Evolutionary conservation across 1,140 invertebrate species (phyloP).

Genomic region (Drosophila neocordata): DNA sequence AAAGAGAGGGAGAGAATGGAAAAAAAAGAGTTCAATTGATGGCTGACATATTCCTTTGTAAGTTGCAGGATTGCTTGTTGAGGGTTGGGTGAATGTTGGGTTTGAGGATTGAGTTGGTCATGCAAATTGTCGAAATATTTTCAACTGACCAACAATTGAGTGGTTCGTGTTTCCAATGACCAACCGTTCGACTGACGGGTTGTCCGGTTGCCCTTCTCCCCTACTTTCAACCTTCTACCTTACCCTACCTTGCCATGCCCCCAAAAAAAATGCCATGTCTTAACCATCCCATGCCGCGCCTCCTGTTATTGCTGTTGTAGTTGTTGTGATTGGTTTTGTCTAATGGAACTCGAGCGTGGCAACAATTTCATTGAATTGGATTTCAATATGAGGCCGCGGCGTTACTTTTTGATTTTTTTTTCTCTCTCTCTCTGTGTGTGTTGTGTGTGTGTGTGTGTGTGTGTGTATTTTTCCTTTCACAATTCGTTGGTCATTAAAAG

Average conservation of each 20-base stretch:
- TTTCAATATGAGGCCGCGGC: constrained; percentile 66
- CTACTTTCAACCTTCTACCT: not conserved
- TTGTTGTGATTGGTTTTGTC: constrained; percentile 82
- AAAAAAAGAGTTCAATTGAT: constrained; percentile 72
- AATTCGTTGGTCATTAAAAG: constrained; percentile 82
- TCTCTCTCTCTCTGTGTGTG: constrained; percentile 10
- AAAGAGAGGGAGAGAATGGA: constrained; percentile 24
- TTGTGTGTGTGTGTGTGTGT: constrained; percentile 19
- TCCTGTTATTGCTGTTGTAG: constrained; percentile 37
- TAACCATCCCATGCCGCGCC: not conserved
- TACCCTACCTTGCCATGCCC: not conserved
- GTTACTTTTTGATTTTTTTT: constrained; percentile 11
- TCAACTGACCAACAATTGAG: constrained; percentile 78
- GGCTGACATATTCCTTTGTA: constrained; percentile 77
- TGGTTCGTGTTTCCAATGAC: constrained; percentile 36
- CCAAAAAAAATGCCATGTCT: not conserved
- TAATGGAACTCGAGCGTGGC: constrained; percentile 81
- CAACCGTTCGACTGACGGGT: not conserved
- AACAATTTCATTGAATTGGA: constrained; percentile 80
- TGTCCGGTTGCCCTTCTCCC: not conserved
- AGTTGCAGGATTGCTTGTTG: constrained; percentile 7
- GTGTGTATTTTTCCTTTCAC: constrained; percentile 47
- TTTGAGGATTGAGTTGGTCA: constrained; percentile 35
- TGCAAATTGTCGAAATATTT: constrained; percentile 81
- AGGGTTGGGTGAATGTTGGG: not conserved